Base-by-base conservation (phyloP, 2,113 vertebrate species). In the Nesogale talazaci region DNA sequence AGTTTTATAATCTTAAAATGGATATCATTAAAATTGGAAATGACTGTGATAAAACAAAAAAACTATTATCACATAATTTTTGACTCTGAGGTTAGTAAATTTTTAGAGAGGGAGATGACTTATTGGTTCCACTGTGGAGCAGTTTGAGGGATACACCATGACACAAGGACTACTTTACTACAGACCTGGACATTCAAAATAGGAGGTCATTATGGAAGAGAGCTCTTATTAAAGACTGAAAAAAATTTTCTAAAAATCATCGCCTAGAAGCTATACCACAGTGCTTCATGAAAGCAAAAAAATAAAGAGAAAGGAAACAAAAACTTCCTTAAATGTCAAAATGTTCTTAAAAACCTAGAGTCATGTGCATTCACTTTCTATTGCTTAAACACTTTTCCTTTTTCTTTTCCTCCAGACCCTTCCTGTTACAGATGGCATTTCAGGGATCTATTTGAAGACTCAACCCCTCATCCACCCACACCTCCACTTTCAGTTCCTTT, bases 401-500 rank as follows among this genome's bases (percentile, higher is more conserved):
- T 82, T 67, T 78, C 86, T 46, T 89, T 69, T 75, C 8, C 63
- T 70, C 27, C 23, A 38, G 86, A 29, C 25, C 61, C 38, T 86
- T 86, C 86, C n/a, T 88, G 20, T 82, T 93, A 40, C 69, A 85
- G 29, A 79, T n/a, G 81, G 38, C 27, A 80, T 92, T 96, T 95
- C 91, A 75, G 72, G 87, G 78, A 89, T 57, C 77, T 92, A 85
- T 92, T 82, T 95, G 93, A 82, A 89, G 72, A 75, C 38, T 31
- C 46, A 92, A 56, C 52, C 56, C 67, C 10, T 83, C 74, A 42
- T 40, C 84, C 78, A 75, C 29, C 31, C 36, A 74, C 42, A 78
- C 38, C 72, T 93, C 84, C 23, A 83, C 31, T 87, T 89, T 88
- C 65, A 22, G 63, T 63, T 80, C 46, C 9, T 56, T 70, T 89